Evolutionary conservation across 2,797 vertebrate genomes (phyloP).

Genomic region (Strix occidentalis): DNA sequence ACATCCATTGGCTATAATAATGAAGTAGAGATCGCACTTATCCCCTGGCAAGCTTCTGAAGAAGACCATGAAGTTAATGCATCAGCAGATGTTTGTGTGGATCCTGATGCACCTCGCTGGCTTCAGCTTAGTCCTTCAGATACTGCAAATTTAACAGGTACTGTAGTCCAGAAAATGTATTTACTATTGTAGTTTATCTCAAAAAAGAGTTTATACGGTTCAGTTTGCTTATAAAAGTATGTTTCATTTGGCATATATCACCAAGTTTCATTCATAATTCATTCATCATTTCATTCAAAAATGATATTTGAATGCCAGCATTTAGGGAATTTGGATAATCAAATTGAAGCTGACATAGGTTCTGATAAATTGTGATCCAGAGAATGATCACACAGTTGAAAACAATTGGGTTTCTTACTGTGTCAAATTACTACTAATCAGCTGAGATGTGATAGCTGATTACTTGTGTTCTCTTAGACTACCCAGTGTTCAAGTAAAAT

Average conservation of each 20-base stretch:
- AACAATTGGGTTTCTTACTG: neutral
- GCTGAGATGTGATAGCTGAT: neutral
- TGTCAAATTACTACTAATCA: neutral
- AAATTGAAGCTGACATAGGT: neutral
- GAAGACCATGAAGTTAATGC: constrained; percentile 87
- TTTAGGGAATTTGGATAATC: neutral
- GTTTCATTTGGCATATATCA: neutral
- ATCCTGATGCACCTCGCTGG: constrained; percentile 84
- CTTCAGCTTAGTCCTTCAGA: constrained; percentile 88
- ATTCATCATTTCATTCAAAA: neutral
- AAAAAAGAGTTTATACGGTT: neutral
- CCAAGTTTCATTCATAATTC: accelerated
- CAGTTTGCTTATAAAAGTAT: accelerated
- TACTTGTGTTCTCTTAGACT: neutral
- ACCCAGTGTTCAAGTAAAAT: neutral
- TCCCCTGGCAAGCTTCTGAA: constrained; percentile 83
- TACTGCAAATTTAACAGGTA: constrained; percentile 88
- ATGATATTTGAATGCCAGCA: neutral
- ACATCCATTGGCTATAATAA: constrained; percentile 82
- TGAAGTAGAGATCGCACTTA: constrained; percentile 83
- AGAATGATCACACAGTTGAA: neutral
- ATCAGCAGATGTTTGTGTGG: constrained; percentile 81
- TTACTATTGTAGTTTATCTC: neutral
- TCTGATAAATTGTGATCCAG: neutral
- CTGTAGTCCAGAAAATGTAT: neutral